A percentile compares a stretch with the other conserved stretches of the same genome.
phyloP scores from a whole-genome alignment of 2,797 vertebrate species.

The Gallinago solitaria region DNA sequence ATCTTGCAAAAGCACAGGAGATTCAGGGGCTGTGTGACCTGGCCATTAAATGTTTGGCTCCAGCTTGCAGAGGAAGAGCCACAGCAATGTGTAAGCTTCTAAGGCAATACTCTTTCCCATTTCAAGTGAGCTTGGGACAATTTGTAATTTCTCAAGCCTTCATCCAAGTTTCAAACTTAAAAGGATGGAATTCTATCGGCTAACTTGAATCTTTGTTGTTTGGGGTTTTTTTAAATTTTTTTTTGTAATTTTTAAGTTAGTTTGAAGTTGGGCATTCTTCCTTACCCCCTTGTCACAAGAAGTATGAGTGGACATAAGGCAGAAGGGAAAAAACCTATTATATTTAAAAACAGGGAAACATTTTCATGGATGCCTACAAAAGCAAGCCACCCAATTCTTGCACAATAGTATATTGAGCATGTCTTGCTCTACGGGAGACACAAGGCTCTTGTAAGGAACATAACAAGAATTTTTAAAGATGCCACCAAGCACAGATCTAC shows the following conservation, averaged over 20 bases:
- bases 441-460: background rate
- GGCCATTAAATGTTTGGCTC: background rate
- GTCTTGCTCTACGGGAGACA: background rate
- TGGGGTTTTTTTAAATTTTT: no score
- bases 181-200: background rate
- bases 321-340: background rate
- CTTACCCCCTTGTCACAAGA: background rate
- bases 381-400: background rate
- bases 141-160: background rate
- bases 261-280: background rate
- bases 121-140: background rate
- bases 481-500: background rate
- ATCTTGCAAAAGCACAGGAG: background rate
- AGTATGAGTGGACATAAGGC: background rate
- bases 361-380: background rate
- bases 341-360: background rate
- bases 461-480: constrained; percentile 25
- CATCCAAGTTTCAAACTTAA: background rate
- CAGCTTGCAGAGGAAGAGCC: background rate
- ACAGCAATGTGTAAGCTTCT: background rate
- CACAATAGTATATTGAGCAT: background rate
- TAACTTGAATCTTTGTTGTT: background rate
- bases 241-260: background rate
- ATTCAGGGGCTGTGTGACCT: background rate
- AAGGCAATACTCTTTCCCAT: background rate